Conservation (phyloP, 2,888 invertebrate species). For the Tetanocera ferruginea region DNA sequence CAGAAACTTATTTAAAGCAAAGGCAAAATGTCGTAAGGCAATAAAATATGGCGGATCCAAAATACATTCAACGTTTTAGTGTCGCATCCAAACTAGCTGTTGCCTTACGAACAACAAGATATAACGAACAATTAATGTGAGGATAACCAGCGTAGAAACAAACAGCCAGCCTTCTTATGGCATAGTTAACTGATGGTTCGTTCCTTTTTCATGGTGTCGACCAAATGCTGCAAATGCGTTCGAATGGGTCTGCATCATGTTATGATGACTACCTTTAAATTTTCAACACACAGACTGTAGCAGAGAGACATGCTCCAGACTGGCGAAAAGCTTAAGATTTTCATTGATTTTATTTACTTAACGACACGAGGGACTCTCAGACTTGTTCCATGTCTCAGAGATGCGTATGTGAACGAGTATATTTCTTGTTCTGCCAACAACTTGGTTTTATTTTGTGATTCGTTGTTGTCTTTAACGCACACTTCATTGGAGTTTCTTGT, state of each 20-base stretch:
- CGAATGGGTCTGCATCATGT: background rate
- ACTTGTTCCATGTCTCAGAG: background rate
- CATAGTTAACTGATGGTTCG: background rate
- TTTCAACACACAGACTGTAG: background rate
- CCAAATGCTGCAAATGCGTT: background rate
- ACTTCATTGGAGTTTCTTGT: slow-evolving; percentile 7
- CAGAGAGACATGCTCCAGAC: no score
- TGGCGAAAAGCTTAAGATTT: no score
- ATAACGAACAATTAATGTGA: slow-evolving; percentile 4
- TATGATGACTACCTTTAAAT: slow-evolving; percentile 1
- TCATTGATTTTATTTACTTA: slow-evolving; percentile 24
- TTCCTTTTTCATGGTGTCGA: no score
- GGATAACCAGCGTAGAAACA: background rate
- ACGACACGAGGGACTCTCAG: background rate
- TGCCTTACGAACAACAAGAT: background rate
- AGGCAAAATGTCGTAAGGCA: slow-evolving; percentile 13
- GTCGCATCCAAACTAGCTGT: slow-evolving; percentile 2
- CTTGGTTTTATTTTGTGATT: slow-evolving; percentile 40
- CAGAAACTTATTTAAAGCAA: background rate
- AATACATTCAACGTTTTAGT: slow-evolving; percentile 45
- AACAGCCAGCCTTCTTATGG: background rate
- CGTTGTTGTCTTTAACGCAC: slow-evolving; percentile 42
- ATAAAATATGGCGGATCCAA: slow-evolving; percentile 41
- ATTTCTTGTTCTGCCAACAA: background rate
- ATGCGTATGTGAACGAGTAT: background rate